Evolutionary conservation across 2,888 invertebrate genomes (phyloP).

Genomic region (Marasmarcha lunaedactyla): DNA sequence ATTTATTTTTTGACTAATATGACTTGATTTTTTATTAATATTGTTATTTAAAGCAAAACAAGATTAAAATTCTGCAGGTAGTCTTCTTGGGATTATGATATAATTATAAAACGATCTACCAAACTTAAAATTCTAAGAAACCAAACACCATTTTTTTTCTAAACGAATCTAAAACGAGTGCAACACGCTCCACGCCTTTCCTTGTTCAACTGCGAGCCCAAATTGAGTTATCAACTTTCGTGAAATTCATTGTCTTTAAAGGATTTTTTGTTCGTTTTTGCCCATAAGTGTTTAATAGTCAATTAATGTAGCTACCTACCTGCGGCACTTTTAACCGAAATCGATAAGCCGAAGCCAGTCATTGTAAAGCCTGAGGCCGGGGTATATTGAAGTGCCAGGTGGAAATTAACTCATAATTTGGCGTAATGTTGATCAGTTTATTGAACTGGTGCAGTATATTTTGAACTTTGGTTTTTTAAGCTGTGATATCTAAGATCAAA

Average conservation of each 20-base stretch:
- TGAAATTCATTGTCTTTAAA: conserved; percentile 66
- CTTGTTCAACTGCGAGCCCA: conserved; percentile 30
- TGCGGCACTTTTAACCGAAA: conserved; percentile 46
- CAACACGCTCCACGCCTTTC: conserved; percentile 21
- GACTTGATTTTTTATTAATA: too few species aligned
- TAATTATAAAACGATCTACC: too few species aligned
- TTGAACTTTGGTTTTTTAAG: too few species aligned
- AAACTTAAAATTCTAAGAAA: too few species aligned
- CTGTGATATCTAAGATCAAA: too few species aligned
- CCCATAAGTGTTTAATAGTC: conserved; percentile 64
- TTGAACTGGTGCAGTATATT: too few species aligned
- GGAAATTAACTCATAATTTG: not conserved
- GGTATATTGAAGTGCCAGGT: not conserved
- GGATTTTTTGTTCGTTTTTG: conserved; percentile 49
- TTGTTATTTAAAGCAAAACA: too few species aligned
- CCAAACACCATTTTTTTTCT: too few species aligned
- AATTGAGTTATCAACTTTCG: conserved; percentile 68
- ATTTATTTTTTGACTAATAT: too few species aligned
- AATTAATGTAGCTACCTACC: conserved; percentile 67
- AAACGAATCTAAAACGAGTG: too few species aligned
- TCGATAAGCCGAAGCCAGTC: conserved; percentile 34
- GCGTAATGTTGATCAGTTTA: not conserved
- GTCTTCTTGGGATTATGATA: too few species aligned
- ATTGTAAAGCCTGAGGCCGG: conserved; percentile 19
- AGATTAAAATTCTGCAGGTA: too few species aligned